Conservation (phyloP, 1,140 invertebrate species). For the Lasaia peninsularis region DNA sequence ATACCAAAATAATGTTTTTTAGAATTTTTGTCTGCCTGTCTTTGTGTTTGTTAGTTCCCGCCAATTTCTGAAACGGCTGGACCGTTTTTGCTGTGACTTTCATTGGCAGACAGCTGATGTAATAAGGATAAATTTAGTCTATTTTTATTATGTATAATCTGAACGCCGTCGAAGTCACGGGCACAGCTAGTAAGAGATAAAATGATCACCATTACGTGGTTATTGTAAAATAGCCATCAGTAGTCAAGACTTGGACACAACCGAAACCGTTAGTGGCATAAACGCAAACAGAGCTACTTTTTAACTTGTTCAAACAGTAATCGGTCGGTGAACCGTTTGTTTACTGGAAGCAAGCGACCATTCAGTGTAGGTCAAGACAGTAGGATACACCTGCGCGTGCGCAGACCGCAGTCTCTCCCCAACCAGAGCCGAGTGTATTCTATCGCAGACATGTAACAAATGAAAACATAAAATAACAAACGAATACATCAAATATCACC, state of each 20-base stretch:
- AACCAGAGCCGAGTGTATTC: slow-evolving; percentile 47
- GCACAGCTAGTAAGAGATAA: too few relatives aligned
- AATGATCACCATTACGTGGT: background rate
- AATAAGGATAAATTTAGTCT: too few relatives aligned
- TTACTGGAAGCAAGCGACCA: slow-evolving; percentile 54
- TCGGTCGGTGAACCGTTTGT: slow-evolving; percentile 74
- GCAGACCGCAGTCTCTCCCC: slow-evolving; percentile 58
- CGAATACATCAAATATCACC: slow-evolving; percentile 25
- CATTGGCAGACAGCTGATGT: too few relatives aligned
- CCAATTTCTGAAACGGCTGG: too few relatives aligned
- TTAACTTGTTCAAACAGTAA: slow-evolving; percentile 46
- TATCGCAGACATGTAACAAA: slow-evolving; percentile 49
- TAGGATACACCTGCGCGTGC: slow-evolving; percentile 37
- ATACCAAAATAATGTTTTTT: too few relatives aligned
- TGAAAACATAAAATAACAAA: too few relatives aligned
- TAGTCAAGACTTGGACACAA: background rate
- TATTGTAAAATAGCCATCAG: background rate
- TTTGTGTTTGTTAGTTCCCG: too few relatives aligned
- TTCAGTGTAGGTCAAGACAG: slow-evolving; percentile 61
- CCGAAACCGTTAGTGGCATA: slow-evolving; percentile 13
- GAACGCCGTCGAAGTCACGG: too few relatives aligned
- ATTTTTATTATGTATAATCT: too few relatives aligned
- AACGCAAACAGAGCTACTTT: slow-evolving; percentile 33
- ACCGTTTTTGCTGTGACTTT: too few relatives aligned
- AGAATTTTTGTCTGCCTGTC: too few relatives aligned